Evolutionary conservation across 2,888 invertebrate genomes (phyloP).

Genomic region (Ormyrus thymus): DNA sequence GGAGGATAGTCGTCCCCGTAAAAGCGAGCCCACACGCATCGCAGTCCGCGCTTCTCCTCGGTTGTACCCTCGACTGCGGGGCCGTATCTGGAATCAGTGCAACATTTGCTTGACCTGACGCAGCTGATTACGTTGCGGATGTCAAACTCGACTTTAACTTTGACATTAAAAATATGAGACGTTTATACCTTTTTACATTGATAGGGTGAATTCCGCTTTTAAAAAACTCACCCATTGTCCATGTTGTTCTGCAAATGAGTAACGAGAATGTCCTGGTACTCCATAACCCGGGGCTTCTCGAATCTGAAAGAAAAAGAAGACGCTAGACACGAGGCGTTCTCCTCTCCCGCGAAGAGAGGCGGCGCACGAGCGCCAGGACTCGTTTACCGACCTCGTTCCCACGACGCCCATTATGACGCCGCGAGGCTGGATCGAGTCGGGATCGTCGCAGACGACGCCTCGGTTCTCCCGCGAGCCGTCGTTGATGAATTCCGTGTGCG

Average conservation of each 20-base stretch:
- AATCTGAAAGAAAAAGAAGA: conserved; percentile 70
- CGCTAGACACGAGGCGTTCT: not conserved
- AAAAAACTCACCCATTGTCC: conserved; percentile 75
- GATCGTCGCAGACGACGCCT: conserved; percentile 76
- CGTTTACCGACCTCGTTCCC: conserved; percentile 65
- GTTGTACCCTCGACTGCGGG: conserved; percentile 58
- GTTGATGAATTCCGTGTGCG: conserved; percentile 79
- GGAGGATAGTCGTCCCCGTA: conserved; percentile 69
- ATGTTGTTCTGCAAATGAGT: conserved; percentile 76
- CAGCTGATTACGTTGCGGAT: too few relatives aligned
- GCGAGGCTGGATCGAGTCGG: conserved; percentile 73
- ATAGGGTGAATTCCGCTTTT: not conserved
- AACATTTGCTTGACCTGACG: too few relatives aligned
- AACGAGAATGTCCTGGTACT: conserved; percentile 80
- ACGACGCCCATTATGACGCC: conserved; percentile 77
- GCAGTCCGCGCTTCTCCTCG: conserved; percentile 63
- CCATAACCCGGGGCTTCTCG: conserved; percentile 77
- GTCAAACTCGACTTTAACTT: too few relatives aligned
- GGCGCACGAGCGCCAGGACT: not conserved
- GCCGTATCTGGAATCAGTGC: conserved; percentile 63
- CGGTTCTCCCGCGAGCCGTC: conserved; percentile 77
- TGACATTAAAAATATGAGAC: too few relatives aligned
- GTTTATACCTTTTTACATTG: conserved; percentile 6
- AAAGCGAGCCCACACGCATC: conserved; percentile 69
- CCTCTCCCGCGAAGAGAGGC: not conserved